phyloP scores from a whole-genome alignment of 1,140 invertebrate species.

The Brachionus calyciflorus region DNA sequence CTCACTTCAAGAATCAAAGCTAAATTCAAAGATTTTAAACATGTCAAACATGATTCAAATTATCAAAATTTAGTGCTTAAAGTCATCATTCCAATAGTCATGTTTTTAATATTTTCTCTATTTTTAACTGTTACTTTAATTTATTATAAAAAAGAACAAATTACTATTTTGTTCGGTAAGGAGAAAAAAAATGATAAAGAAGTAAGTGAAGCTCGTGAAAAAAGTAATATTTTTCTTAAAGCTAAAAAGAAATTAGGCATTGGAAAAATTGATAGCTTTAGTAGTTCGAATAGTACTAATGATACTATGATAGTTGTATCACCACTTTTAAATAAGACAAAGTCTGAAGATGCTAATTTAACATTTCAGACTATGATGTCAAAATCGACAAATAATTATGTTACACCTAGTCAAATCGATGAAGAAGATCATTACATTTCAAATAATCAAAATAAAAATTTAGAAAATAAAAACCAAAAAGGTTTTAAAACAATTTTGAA shows the following conservation, averaged over 20 bases:
- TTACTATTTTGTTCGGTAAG: neutral
- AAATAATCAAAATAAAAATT: too few species aligned
- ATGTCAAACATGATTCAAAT: too few species aligned
- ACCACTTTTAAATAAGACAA: neutral
- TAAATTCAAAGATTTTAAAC: neutral
- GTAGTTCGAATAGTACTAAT: neutral
- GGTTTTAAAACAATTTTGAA: too few species aligned
- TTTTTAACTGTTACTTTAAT: neutral
- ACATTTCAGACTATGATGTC: conserved; percentile 26
- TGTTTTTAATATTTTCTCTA: neutral
- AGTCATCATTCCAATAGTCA: neutral
- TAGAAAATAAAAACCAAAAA: too few species aligned
- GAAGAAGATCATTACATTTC: neutral
- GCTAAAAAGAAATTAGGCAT: conserved; percentile 15
- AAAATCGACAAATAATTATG: neutral
- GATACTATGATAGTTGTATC: neutral
- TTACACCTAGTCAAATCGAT: neutral
- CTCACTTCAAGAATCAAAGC: conserved; percentile 19
- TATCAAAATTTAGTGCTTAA: neutral
- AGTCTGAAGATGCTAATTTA: neutral
- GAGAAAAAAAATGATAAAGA: neutral
- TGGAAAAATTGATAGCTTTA: neutral
- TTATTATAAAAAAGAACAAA: conserved; percentile 6
- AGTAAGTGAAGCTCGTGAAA: too few species aligned
- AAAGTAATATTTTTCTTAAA: neutral